These are phyloP conservation scores for Nymphalis polychloros DNA, from an alignment of 2,888 invertebrate species.

Conservation along the genomic window DNA sequence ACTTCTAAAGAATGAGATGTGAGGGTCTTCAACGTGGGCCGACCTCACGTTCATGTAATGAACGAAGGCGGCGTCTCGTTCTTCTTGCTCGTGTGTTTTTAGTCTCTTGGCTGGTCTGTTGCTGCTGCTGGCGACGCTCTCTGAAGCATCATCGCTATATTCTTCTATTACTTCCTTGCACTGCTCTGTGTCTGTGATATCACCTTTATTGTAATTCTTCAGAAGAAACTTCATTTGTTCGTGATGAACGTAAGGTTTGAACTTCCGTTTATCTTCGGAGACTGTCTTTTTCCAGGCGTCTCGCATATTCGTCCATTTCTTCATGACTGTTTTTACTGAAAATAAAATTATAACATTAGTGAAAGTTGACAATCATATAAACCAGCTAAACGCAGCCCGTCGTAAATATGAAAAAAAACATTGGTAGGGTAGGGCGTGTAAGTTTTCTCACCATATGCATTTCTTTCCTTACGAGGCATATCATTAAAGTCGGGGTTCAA, in stretches of 20 bases:
- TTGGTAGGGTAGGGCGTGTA: too few species aligned
- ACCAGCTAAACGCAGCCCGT: not conserved
- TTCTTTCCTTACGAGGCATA: slow-evolving; percentile 3
- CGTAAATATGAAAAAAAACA: not conserved
- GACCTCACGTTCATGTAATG: slow-evolving; percentile 13
- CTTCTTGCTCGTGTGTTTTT: not conserved
- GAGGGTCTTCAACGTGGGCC: slow-evolving; percentile 7
- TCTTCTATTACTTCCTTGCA: not conserved
- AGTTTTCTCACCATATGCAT: slow-evolving; percentile 17
- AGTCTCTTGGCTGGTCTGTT: not conserved
- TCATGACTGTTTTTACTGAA: slow-evolving; percentile 20
- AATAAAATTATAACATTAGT: not conserved
- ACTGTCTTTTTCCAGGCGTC: slow-evolving; percentile 26
- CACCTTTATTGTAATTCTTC: slow-evolving; percentile 15
- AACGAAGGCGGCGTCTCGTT: not conserved
- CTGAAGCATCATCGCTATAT: slow-evolving; percentile 2
- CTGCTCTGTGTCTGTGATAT: not conserved
- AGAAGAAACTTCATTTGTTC: slow-evolving; percentile 22
- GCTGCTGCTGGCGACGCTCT: not conserved
- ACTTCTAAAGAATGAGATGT: slow-evolving; percentile 21
- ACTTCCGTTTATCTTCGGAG: slow-evolving; percentile 9
- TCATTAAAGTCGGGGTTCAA: slow-evolving; percentile 15
- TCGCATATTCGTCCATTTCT: slow-evolving; percentile 30
- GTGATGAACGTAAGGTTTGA: slow-evolving; percentile 17
- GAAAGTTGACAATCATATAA: not conserved